Evolutionary conservation across 2,888 invertebrate species (phyloP).

Genomic region (Pyrocoelia pectoralis): DNA sequence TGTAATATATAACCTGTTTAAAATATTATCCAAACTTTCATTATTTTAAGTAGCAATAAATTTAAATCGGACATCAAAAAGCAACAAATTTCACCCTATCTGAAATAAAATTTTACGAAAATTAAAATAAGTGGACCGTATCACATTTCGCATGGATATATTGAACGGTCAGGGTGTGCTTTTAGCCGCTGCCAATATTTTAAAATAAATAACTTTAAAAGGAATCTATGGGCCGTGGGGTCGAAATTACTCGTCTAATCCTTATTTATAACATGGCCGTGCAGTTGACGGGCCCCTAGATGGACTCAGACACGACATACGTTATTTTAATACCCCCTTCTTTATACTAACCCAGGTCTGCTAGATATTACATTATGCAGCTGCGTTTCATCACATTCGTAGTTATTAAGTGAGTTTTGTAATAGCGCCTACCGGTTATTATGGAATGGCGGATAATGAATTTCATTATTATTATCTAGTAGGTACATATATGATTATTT

Average conservation of each 20-base stretch:
- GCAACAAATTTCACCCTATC: slow-evolving; percentile 45
- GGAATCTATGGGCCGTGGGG: slow-evolving; percentile 59
- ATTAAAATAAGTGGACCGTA: slow-evolving; percentile 63
- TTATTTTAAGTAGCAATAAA: slow-evolving; percentile 35
- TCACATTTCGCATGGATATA: slow-evolving; percentile 47
- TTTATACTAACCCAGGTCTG: slow-evolving; percentile 27
- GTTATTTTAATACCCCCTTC: slow-evolving; percentile 36
- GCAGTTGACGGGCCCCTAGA: slow-evolving; percentile 49
- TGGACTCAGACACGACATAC: slow-evolving; percentile 37
- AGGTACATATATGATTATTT: too few species aligned
- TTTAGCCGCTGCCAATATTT: slow-evolving; percentile 59
- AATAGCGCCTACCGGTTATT: too few species aligned
- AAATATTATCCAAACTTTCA: slow-evolving; percentile 19
- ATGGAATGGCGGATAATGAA: too few species aligned
- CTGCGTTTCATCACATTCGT: slow-evolving; percentile 3
- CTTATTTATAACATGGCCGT: slow-evolving; percentile 61
- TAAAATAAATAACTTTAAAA: slow-evolving; percentile 62
- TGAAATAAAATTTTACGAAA: slow-evolving; percentile 57
- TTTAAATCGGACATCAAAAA: slow-evolving; percentile 35
- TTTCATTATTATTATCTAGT: too few species aligned
- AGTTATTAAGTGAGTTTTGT: too few species aligned
- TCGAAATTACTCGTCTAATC: slow-evolving; percentile 60
- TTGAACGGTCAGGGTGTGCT: slow-evolving; percentile 46
- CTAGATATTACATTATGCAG: slow-evolving; percentile 17
- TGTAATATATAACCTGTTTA: slow-evolving; percentile 3